Evolutionary conservation across 1,140 invertebrate genomes (phyloP), one percentile per base, ranked within the genome.

Genomic region (Drosophila serrata): DNA sequence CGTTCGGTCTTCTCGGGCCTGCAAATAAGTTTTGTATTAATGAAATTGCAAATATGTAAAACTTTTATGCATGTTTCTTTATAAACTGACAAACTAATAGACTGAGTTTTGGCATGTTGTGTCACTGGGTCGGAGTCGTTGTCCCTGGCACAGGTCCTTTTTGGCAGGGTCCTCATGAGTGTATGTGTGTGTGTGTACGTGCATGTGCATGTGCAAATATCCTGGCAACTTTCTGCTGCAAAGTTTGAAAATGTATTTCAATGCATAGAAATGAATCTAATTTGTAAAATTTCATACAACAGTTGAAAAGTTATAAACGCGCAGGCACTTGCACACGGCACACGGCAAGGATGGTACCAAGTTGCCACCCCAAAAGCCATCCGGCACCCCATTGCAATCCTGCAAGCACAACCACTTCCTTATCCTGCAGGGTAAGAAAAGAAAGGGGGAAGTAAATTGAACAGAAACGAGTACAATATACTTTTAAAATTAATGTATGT

Each of bases 191-290:
- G 27, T 65, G 24, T 59, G 62, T 75, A 62, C 78, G 64, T 69
- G 74, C 39, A 48, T 69, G 46, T 60, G 55, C 37, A 37, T 69
- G 37, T 62, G 72, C 84, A 88, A 87, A 87, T 88, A 87, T 88
- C 76, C 75, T 70, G 74, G 82, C 68, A 87, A 87, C 84, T 87
- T 87, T 87, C 76, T 87, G 85, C 69, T 75, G 81, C 81, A 88
- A 88, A 90, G 77, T 90, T 88, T 88, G 85, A 79, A 90, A 90
- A 88, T 90, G 85, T 90, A 90, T 90, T 90, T 90, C 85, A 90
- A 90, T 90, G 85, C 85, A 90, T 90, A 90, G 85, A 90, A 90
- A 90, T 90, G 85, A 90, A 90, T 90, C 85, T 90, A 90, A 90
- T 90, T 90, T 90, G 85, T 90, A 85, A 90, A 90, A 90, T 90